A percentile compares a stretch with the other conserved stretches of the same genome.
phyloP scores from a whole-genome alignment of 2,888 invertebrate species.

The Philhelius pedissequus region DNA sequence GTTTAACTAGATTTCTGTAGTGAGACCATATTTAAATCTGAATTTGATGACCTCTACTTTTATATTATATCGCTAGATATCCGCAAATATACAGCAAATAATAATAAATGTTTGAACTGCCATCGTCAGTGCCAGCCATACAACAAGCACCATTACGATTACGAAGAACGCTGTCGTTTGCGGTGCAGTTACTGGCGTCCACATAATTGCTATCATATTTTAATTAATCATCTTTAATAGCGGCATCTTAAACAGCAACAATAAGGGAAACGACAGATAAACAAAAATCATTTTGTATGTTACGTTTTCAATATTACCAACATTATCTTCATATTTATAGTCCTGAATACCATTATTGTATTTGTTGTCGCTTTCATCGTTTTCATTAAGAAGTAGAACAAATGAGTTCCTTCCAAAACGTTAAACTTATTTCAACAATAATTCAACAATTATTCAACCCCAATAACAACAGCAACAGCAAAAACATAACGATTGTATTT shows the following conservation, averaged over 20 bases:
- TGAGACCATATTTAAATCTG: slow-evolving; percentile 22
- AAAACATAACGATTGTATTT: slow-evolving; percentile 36
- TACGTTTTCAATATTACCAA: slow-evolving; percentile 37
- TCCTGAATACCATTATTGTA: slow-evolving; percentile 17
- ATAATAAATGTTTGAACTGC: slow-evolving; percentile 55
- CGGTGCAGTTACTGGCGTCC: slow-evolving; percentile 37
- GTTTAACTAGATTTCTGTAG: not conserved
- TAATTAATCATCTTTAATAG: slow-evolving; percentile 18
- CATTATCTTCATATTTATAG: not conserved
- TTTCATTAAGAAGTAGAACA: slow-evolving; percentile 55
- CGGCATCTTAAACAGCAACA: not conserved
- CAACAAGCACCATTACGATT: slow-evolving; percentile 7
- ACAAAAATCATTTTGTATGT: slow-evolving; percentile 46
- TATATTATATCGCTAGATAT: not conserved
- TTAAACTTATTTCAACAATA: slow-evolving; percentile 46
- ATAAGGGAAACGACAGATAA: not conserved
- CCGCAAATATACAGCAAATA: not conserved
- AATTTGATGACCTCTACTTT: slow-evolving; percentile 20
- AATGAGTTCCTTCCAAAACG: slow-evolving; percentile 66
- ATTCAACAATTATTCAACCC: slow-evolving; percentile 45
- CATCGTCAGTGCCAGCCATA: slow-evolving; percentile 29
- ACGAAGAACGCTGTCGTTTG: slow-evolving; percentile 29
- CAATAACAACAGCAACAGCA: slow-evolving; percentile 12
- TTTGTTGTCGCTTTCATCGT: slow-evolving; percentile 57
- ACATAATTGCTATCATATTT: slow-evolving; percentile 11